A percentile compares a stretch with the other conserved stretches of the same genome.
Conservation (phyloP, 2,888 invertebrate species). For the Xestobium rufovillosum region DNA sequence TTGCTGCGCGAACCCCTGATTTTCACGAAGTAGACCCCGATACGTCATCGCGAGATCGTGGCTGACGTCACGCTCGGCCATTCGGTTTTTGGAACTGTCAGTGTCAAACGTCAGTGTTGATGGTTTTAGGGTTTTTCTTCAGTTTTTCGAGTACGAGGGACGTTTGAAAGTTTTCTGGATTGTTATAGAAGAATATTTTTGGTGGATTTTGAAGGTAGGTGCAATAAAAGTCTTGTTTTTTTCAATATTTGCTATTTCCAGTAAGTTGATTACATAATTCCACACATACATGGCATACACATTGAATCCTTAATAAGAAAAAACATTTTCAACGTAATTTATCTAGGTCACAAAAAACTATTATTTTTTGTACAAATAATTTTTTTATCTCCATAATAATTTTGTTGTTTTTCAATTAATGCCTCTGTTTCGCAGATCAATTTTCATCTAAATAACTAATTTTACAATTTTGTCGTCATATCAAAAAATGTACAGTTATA, state of each 20-base stretch:
- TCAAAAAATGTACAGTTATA: slow-evolving; percentile 2
- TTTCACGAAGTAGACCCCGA: too few relatives aligned
- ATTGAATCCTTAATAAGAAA: slow-evolving; percentile 34
- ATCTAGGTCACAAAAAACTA: slow-evolving; percentile 13
- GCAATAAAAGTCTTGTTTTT: too few relatives aligned
- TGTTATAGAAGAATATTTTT: too few relatives aligned
- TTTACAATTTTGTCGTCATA: background rate
- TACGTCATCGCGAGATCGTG: too few relatives aligned
- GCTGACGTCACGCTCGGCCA: too few relatives aligned
- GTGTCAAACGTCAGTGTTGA: too few relatives aligned
- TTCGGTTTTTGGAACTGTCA: too few relatives aligned
- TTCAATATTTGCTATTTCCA: slow-evolving; percentile 40
- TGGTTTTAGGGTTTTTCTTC: too few relatives aligned
- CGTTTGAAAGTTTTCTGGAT: too few relatives aligned
- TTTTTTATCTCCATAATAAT: background rate
- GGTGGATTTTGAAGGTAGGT: too few relatives aligned
- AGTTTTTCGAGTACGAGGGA: too few relatives aligned
- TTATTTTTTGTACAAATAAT: background rate
- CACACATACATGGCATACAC: slow-evolving; percentile 41
- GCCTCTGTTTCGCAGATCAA: slow-evolving; percentile 35
- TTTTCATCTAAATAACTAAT: slow-evolving; percentile 20
- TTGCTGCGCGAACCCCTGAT: too few relatives aligned
- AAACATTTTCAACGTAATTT: slow-evolving; percentile 36
- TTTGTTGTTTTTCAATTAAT: slow-evolving; percentile 29
- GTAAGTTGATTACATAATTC: slow-evolving; percentile 38